Evolutionary conservation across 2,888 invertebrate species (phyloP).

Genomic region (Drosophila mimetica): DNA sequence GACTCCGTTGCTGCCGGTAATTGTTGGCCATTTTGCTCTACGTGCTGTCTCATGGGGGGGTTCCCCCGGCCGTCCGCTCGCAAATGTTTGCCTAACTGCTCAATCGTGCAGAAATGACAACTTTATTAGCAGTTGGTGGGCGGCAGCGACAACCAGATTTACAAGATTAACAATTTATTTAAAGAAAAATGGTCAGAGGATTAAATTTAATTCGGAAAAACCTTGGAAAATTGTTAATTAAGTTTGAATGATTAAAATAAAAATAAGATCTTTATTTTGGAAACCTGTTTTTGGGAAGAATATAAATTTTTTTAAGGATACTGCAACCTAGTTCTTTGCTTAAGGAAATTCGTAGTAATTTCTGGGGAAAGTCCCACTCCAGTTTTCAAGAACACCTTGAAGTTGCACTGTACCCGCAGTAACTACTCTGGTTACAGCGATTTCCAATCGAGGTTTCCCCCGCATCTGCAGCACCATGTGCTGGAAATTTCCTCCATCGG

Average conservation of each 20-base stretch:
- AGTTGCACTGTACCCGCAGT: conserved; percentile 14
- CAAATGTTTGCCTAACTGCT: conserved; percentile 69
- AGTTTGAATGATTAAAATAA: no score
- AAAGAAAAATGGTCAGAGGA: background rate
- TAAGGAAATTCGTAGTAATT: background rate
- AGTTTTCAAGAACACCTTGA: background rate
- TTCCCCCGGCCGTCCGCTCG: conserved; percentile 10
- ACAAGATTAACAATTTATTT: conserved; percentile 11
- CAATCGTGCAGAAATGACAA: conserved; percentile 75
- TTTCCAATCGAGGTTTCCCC: conserved; percentile 12
- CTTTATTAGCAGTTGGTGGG: conserved; percentile 65
- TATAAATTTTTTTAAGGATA: no score
- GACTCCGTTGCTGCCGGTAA: conserved; percentile 57
- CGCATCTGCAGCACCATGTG: conserved; percentile 11
- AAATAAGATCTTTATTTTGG: no score
- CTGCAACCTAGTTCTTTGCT: no score
- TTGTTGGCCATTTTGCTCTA: conserved; percentile 59
- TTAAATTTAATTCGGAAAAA: no score
- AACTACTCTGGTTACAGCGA: conserved; percentile 21
- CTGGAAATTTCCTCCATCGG: conserved; percentile 49
- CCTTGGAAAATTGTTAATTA: background rate
- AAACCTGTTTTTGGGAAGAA: no score
- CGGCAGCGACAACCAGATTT: conserved; percentile 23
- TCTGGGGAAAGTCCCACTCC: background rate
- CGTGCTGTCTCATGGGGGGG: conserved; percentile 57